Evolutionary conservation across 2,113 vertebrate genomes (phyloP), one percentile per base, ranked within the genome.

Genomic region (Alectura lathami): DNA sequence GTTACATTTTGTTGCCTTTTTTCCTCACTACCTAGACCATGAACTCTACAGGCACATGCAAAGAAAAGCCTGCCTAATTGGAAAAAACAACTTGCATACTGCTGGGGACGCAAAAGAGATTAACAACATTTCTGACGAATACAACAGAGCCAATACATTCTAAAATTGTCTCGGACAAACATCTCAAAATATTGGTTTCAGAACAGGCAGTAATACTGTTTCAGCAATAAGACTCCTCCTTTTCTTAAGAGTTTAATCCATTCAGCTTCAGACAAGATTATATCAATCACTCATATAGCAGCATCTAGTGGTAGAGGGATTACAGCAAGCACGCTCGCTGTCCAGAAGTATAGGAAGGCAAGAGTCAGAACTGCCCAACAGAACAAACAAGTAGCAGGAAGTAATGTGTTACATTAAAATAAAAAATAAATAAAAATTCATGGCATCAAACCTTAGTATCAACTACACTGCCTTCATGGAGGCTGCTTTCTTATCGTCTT

Each of bases 301-400:
- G 38, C 94, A 96, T 88, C 95, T 97, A 96, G 94, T 57, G 95
- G 94, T 10, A 82, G 53, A 93, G 73, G 32, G 72, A 86, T 82
- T 47, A 66, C 85, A 91, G 87, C 42, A 67, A n/a, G 12, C 13
- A 9, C 4, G 14, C 75, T 66, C 50, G 10, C 50, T 1, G 3
- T 11, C 74, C 72, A n/a, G 56, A 74, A 70, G 81, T 2, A 56
- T 12, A 32, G 45, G n/a, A 57, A 66, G 17, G 38, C 23, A 69
- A 78, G 51, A 40, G 18, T 69, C 13, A 42, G 48, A n/a, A 38
- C 36, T 88, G 40, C 16, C 26, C 66, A 72, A 16, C 20, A 29
- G n/a, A 86, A 42, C 17, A 23, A 64, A n/a, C 38, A 76, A 72
- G 47, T 21, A 50, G 51, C 22, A 47, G 64, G 30, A 76, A 88